Evolutionary conservation across 2,113 vertebrate species (phyloP).

Genomic region (Alectura lathami): DNA sequence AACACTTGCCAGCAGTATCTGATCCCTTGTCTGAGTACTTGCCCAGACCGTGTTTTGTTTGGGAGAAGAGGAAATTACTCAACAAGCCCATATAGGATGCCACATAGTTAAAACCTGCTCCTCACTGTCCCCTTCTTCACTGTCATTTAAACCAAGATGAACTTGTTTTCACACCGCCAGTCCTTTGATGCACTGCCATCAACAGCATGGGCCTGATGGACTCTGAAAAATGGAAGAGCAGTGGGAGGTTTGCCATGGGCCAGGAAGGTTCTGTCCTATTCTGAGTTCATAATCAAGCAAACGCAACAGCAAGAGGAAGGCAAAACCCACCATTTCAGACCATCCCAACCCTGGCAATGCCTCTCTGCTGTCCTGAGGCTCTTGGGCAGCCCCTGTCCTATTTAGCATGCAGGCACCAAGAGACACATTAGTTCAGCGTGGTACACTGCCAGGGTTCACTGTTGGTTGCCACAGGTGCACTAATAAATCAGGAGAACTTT

Average conservation of each 20-base stretch:
- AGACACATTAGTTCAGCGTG: not conserved
- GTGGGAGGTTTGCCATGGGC: not conserved
- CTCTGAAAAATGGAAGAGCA: not conserved
- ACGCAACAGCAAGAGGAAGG: not conserved
- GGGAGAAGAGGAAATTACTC: not conserved
- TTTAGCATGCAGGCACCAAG: not conserved
- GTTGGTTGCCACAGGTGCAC: not conserved
- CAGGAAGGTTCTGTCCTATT: not conserved
- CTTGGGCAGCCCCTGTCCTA: not conserved
- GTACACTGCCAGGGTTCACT: not conserved
- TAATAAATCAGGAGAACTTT: not conserved
- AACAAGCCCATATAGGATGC: not conserved
- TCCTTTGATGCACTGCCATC: not conserved
- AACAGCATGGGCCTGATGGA: not conserved
- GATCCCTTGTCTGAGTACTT: not conserved
- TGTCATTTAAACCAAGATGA: not conserved
- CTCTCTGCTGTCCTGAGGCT: not conserved
- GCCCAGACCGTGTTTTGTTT: not conserved
- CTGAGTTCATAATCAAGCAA: not conserved
- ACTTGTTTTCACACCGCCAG: not conserved
- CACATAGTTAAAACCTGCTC: not conserved
- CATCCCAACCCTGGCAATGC: not conserved
- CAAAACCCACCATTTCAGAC: fast-evolving
- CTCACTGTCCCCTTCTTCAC: not conserved
- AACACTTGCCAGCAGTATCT: not conserved